Evolutionary conservation across 2,113 vertebrate genomes (phyloP).

Genomic region (Neogobius melanostomus): DNA sequence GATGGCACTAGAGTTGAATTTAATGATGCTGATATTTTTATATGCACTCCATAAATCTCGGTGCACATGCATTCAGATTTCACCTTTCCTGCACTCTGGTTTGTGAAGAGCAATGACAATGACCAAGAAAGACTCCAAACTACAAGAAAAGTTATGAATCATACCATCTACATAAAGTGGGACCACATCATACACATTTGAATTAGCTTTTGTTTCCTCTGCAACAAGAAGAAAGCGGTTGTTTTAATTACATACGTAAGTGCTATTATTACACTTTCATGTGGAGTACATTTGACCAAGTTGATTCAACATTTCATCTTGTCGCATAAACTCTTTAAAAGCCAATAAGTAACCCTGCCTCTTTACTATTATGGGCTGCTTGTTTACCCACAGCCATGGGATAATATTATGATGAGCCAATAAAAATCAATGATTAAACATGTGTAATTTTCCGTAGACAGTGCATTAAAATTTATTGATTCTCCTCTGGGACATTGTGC

Average conservation of each 20-base stretch:
- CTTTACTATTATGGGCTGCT: conserved; percentile 46
- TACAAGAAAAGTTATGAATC: neutral
- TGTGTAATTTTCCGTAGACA: conserved; percentile 75
- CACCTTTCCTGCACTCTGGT: conserved; percentile 63
- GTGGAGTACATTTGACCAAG: conserved; percentile 22
- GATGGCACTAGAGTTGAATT: conserved; percentile 72
- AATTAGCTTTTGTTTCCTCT: no score
- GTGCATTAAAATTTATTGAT: conserved; percentile 72
- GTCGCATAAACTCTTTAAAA: conserved; percentile 47
- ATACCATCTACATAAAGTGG: neutral
- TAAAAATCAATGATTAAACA: conserved; percentile 74
- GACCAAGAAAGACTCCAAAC: conserved; percentile 14
- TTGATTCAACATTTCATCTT: conserved; percentile 33
- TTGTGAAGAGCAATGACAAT: conserved; percentile 42
- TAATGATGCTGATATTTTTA: conserved; percentile 75
- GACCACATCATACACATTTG: neutral
- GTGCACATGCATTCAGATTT: conserved; percentile 64
- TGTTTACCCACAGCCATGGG: conserved; percentile 22
- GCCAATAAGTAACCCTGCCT: conserved; percentile 53
- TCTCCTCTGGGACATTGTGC: conserved; percentile 45
- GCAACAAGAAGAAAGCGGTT: no score
- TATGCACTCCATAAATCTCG: conserved; percentile 75
- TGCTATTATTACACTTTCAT: conserved; percentile 33
- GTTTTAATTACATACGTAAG: no score
- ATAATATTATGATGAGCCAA: conserved; percentile 60